Percentiles rank a stretch among this genome's conserved stretches.
phyloP scores from a whole-genome alignment of 1,140 invertebrate species.

The Drosophila busckii region DNA sequence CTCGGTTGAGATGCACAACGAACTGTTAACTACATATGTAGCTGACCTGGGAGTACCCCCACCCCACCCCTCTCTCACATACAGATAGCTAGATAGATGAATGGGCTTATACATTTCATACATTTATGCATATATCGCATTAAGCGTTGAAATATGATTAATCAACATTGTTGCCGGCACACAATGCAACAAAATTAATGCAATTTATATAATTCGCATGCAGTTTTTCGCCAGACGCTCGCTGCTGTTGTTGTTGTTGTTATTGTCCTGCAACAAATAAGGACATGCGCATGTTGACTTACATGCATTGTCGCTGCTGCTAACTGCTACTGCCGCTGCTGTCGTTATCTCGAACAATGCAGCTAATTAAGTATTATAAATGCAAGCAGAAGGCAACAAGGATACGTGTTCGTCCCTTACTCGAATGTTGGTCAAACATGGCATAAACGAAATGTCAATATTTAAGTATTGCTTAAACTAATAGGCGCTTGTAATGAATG shows the following conservation, averaged over 20 bases:
- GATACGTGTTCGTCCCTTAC: too few relatives aligned
- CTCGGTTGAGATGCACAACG: slow-evolving; percentile 16
- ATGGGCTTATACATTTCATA: slow-evolving; percentile 18
- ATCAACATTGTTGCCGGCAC: slow-evolving; percentile 44
- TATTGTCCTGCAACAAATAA: slow-evolving; percentile 19
- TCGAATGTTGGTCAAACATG: too few relatives aligned
- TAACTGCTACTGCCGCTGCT: slow-evolving; percentile 46
- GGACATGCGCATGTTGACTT: slow-evolving; percentile 31
- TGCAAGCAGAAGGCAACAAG: slow-evolving; percentile 33
- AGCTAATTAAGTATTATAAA: slow-evolving; percentile 72
- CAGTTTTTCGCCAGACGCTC: slow-evolving; percentile 2
- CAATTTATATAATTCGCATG: slow-evolving; percentile 33
- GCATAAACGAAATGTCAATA: too few relatives aligned
- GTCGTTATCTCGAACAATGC: slow-evolving; percentile 61
- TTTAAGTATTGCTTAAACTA: too few relatives aligned
- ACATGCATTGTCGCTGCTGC: slow-evolving; percentile 42
- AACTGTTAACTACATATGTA: too few relatives aligned
- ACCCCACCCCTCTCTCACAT: too few relatives aligned
- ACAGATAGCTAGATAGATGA: too few relatives aligned
- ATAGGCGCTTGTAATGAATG: too few relatives aligned
- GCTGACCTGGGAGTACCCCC: too few relatives aligned
- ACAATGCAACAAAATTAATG: slow-evolving; percentile 60
- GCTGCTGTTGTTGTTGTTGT: slow-evolving; percentile 9
- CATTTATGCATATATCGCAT: too few relatives aligned
- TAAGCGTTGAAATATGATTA: slow-evolving; percentile 44